Conservation (phyloP, 2,113 vertebrate genomes). For the Oreocharis arfaki region DNA sequence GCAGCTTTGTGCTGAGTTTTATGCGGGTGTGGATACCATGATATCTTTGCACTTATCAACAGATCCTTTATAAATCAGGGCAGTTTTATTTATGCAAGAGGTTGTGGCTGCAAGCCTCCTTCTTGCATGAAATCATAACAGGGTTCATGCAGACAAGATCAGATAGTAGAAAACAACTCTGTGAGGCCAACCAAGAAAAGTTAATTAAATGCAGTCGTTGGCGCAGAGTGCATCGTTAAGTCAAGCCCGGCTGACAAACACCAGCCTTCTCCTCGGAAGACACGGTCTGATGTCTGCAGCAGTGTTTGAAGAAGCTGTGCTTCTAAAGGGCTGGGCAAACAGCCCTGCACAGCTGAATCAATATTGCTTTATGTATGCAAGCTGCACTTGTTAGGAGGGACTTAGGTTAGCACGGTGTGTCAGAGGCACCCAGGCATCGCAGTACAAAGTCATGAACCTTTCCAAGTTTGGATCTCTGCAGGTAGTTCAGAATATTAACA, state of each 20-base stretch:
- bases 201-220: conserved; percentile 34
- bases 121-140: neutral
- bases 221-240: neutral
- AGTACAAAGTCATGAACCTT: neutral
- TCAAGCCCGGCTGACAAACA: neutral
- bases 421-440: neutral
- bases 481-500: conserved; percentile 33
- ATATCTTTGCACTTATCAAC: neutral
- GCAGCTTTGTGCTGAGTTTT: neutral
- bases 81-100: neutral
- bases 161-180: conserved; percentile 30
- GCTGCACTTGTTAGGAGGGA: neutral
- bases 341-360: conserved; percentile 33
- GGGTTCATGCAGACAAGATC: neutral
- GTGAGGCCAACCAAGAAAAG: conserved; percentile 27
- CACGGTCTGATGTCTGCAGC: neutral
- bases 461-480: neutral
- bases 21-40: fast-evolving
- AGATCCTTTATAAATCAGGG: neutral
- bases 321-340: neutral
- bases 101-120: neutral
- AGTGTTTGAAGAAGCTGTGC: neutral
- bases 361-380: conserved; percentile 18
- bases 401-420: neutral
- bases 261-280: conserved; percentile 7